Conservation (phyloP, 2,888 invertebrate species). For the Adelognathus sp. region DNA sequence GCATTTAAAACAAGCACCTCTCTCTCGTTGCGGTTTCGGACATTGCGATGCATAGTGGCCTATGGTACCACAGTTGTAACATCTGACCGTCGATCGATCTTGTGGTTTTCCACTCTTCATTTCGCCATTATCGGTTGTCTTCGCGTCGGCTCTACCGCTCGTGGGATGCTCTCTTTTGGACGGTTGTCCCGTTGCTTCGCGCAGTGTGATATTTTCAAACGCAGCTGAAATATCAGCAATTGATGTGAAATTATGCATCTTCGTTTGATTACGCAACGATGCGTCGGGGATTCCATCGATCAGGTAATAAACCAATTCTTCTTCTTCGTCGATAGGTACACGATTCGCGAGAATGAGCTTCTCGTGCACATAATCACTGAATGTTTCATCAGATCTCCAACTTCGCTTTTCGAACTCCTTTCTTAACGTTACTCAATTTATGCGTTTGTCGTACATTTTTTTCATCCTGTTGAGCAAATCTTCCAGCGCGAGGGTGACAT, state of each 20-base stretch:
- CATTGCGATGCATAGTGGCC: not conserved
- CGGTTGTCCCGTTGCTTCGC: not conserved
- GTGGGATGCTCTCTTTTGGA: not conserved
- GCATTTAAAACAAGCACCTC: not conserved
- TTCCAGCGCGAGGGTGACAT: slow-evolving; percentile 23
- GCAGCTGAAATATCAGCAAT: slow-evolving; percentile 39
- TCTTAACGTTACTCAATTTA: slow-evolving; percentile 11
- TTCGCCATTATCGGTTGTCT: not conserved
- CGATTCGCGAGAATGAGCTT: slow-evolving; percentile 54
- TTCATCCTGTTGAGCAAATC: slow-evolving; percentile 43
- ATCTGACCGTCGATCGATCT: not conserved
- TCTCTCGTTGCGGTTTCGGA: not conserved
- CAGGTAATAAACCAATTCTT: slow-evolving; percentile 52
- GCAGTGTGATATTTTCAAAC: slow-evolving; percentile 49
- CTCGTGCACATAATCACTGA: slow-evolving; percentile 54
- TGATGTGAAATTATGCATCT: slow-evolving; percentile 35
- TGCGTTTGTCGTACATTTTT: slow-evolving; percentile 44
- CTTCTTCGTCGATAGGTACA: slow-evolving; percentile 45
- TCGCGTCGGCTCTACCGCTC: not conserved
- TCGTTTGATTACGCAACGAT: slow-evolving; percentile 44
- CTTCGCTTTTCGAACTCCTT: slow-evolving; percentile 43
- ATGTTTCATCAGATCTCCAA: slow-evolving; percentile 45
- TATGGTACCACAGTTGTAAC: slow-evolving; percentile 12
- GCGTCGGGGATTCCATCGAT: slow-evolving; percentile 58
- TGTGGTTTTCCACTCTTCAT: not conserved